Percentiles rank a stretch among this genome's conserved stretches.
These are phyloP conservation scores for Eremobia ochroleuca DNA, from an alignment of 2,888 invertebrate genomes.

Conservation along the genomic window DNA sequence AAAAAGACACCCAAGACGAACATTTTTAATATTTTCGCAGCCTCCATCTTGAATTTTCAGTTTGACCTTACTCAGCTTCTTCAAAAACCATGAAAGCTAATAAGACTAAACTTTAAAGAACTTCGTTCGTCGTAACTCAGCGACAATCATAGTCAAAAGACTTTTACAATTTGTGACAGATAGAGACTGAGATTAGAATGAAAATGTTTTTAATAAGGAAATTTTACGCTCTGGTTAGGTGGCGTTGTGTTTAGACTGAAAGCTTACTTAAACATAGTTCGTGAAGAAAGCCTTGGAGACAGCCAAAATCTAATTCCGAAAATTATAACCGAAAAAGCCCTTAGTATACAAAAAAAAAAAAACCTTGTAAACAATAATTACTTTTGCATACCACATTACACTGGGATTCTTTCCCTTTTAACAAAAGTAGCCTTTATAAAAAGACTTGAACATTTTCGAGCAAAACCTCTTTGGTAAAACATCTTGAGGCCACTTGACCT, in stretches of 20 bases:
- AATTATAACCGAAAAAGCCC: background rate
- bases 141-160: background rate
- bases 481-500: conserved; percentile 32
- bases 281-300: too few relatives aligned
- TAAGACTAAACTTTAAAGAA: too few relatives aligned
- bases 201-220: background rate
- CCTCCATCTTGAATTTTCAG: too few relatives aligned
- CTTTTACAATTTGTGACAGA: background rate
- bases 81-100: too few relatives aligned
- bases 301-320: background rate
- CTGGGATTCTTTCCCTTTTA: conserved; percentile 31
- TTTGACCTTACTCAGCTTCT: too few relatives aligned
- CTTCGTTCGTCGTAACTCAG: background rate
- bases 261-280: background rate
- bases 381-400: conserved; percentile 33
- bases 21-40: too few relatives aligned
- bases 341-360: conserved; percentile 4
- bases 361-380: conserved; percentile 25
- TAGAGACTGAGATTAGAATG: background rate
- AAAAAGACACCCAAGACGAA: too few relatives aligned
- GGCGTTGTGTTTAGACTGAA: background rate
- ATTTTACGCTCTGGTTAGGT: background rate
- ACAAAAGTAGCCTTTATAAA: conserved; percentile 35
- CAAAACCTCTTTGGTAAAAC: conserved; percentile 37
- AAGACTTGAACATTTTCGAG: conserved; percentile 37